Evolutionary conservation across 2,888 invertebrate genomes (phyloP), one percentile per base, ranked within the genome.

Genomic region (Sphaerophoria taeniata): DNA sequence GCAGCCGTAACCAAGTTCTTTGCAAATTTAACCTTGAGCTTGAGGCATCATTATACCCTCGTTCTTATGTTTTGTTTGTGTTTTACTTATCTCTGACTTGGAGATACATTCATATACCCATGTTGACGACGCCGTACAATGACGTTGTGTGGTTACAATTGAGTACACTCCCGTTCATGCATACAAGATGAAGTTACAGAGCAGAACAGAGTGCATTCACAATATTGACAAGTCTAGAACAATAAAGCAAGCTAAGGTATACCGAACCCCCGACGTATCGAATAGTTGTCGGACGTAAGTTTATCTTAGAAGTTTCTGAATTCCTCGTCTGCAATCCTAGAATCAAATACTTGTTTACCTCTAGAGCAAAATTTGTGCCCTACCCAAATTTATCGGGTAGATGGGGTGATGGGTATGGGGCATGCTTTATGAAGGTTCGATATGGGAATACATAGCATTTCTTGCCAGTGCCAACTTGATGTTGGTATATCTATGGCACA

Each of bases 21-120:
- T 58, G 72, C 73, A 77, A 85, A 85, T 70, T 81, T 81, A 73
- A 85, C 81, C 80, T 85, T 85, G 85, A 85, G 85, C 76, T 85
- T 80, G 81, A 81, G 56, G 73, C n/a, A 36, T 24, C 24, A 24
- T 24, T 24, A 2, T 24, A 24, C 2, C 24, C 24, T 24, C n/a
- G 39, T 16, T 4, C 4, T 9, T 2, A 9, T 43, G 11, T 61
- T 34, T 47, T 77, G 80, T 81, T 85, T 85, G 53, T 58, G 58
- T 70, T 16, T 24, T 55, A 43, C 70, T 63, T 63, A 76, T 55
- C 67, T 65, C 69, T 61, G 11, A 51, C 6, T 31, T 11, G 6
- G 6, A 9, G 16, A 24, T 51, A 11, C 11, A 31, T 2, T 33
- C 31, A 31, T 45, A 11, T 24, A 33, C 45, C 49, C 33, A 47